Evolutionary conservation across 2,888 invertebrate species (phyloP).

Genomic region (Erynnis tages): DNA sequence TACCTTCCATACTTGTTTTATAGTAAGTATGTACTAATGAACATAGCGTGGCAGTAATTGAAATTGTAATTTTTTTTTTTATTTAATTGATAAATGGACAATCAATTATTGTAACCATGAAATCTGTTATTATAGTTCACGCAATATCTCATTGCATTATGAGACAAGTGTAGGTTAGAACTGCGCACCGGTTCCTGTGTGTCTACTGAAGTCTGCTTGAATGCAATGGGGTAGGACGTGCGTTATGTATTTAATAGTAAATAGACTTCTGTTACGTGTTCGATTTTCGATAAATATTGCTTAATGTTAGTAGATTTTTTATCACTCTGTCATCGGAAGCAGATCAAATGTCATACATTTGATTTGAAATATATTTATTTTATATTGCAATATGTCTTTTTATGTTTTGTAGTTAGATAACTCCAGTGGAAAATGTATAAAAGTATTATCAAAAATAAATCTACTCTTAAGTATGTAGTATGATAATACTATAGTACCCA

Average conservation of each 20-base stretch:
- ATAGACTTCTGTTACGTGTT: slow-evolving; percentile 74
- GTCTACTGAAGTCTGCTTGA: slow-evolving; percentile 36
- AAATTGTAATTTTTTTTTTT: slow-evolving; percentile 63
- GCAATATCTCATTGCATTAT: slow-evolving; percentile 58
- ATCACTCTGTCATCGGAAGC: slow-evolving; percentile 74
- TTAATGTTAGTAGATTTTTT: slow-evolving; percentile 81
- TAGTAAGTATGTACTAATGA: slow-evolving; percentile 74
- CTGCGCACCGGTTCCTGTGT: no score
- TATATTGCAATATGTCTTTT: slow-evolving; percentile 78
- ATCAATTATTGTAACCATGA: slow-evolving; percentile 66
- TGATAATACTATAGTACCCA: slow-evolving; percentile 51
- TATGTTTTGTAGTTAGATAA: slow-evolving; percentile 78
- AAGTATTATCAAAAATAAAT: slow-evolving; percentile 53
- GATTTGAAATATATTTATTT: slow-evolving; percentile 81
- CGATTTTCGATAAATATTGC: slow-evolving; percentile 77
- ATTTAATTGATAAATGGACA: slow-evolving; percentile 66
- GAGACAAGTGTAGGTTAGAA: no score
- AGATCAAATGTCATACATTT: slow-evolving; percentile 81
- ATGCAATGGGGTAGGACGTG: slow-evolving; percentile 58
- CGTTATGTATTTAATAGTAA: slow-evolving; percentile 67
- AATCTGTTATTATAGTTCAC: slow-evolving; percentile 62
- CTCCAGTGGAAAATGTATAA: slow-evolving; percentile 68
- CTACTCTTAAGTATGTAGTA: slow-evolving; percentile 53
- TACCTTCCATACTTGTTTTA: slow-evolving; percentile 77
- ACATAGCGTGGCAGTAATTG: slow-evolving; percentile 63